Base-by-base conservation (phyloP, 1,140 invertebrate genomes). In the Drosophila littoralis region DNA sequence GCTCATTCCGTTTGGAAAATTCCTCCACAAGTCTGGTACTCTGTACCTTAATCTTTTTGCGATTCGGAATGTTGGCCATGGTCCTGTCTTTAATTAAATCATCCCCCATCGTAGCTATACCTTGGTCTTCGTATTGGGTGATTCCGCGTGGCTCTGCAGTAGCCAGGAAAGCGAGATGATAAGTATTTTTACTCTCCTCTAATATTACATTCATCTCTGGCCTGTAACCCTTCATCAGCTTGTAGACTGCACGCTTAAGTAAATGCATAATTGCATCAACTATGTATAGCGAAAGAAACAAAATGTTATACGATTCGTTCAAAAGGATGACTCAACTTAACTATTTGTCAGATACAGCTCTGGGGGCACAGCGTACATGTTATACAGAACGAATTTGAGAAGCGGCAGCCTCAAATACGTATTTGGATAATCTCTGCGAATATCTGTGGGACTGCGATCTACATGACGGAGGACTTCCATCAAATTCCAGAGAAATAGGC, bases 21-120 rank as follows among this genome's bases (percentile, higher is more conserved):
- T 91, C 90, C 22, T 92, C 90, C 4, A 92, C 57, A 6, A 92
- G 15, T 66, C 69, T 84, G 15, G 80, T 79, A 63, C 91, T 92
- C 33, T 91, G 83, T 0, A 75, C 66, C 52, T 92, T 92, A 1
- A 92, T 77, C 63, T 89, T 81, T 13, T 89, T 90, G 28, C 91
- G 78, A 75, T 76, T 92, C 0, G 85, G 91, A n/a, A 92, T 78
- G 72, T 69, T 81, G 28, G 81, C 86, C 67, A 77, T 59, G 4
- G 68, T 68, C 59, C 81, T 91, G 57, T 91, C 82, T 50, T 77
- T 69, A 32, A 86, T 45, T 2, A 83, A 40, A 51, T 84, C 90
- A 7, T 86, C 22, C 0, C 22, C 22, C 4, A 28, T 0, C 4
- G 22, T 4, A 5, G 4, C 4, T 28, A 5, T 28, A 28, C 5